phyloP scores from a whole-genome alignment of 2,888 invertebrate species.

The Icerya purchasi region DNA sequence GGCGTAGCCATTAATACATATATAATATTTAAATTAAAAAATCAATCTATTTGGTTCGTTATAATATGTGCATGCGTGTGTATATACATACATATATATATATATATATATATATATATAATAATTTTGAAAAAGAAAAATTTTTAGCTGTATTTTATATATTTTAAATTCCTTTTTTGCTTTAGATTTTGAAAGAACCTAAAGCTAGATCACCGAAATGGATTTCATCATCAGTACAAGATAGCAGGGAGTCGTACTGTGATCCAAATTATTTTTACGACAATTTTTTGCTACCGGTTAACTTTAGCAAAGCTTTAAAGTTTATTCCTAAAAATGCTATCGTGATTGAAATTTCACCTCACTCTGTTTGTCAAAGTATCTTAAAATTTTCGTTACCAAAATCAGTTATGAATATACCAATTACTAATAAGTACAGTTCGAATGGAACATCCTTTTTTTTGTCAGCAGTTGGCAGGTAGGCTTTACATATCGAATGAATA shows the following conservation, averaged over 20 bases:
- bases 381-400: conserved; percentile 28
- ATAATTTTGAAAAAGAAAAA: no score
- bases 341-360: conserved; percentile 37
- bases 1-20: no score
- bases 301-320: conserved; percentile 33
- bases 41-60: no score
- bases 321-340: conserved; percentile 35
- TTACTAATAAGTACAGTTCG: conserved; percentile 31
- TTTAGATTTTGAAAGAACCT: conserved; percentile 25
- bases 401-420: conserved; percentile 29
- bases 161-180: not conserved
- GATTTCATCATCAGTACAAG: conserved; percentile 35
- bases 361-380: conserved; percentile 36
- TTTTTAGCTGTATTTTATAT: no score
- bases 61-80: no score
- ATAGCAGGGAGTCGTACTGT: conserved; percentile 21
- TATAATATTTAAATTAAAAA: no score
- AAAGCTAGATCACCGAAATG: conserved; percentile 29
- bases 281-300: conserved; percentile 30
- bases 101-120: no score
- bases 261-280: conserved; percentile 31
- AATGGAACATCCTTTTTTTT: conserved; percentile 33
- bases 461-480: conserved; percentile 41
- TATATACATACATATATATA: no score
- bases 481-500: no score